Evolutionary conservation across 2,888 invertebrate species (phyloP), one percentile per base, ranked within the genome.

Genomic region (Synanthedon tipuliformis): DNA sequence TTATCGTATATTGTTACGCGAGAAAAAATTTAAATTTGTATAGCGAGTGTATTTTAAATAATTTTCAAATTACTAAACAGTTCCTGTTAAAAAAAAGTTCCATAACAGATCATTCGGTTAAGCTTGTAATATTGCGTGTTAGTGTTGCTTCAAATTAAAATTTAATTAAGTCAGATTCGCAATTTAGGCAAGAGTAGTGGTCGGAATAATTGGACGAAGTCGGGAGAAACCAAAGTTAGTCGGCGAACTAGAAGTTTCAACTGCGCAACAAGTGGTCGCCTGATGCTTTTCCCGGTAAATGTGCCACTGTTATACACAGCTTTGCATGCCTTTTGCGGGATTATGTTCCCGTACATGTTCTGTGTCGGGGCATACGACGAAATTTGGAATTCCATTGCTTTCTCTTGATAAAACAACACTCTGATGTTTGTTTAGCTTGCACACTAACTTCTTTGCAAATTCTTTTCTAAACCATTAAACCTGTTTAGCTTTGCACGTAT

Each of bases 221-320:
- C 67, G 72, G 68, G 74, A 66, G 66, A 71, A 66, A 64, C 63
- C 67, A 69, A 78, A 78, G 75, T 77, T 77, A 62, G 56, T 64
- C 67, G 65, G 58, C 68, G 68, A 54, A 58, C 59, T 70, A 66
- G 69, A 75, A 80, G 78, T 82, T 81, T 75, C 76, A 68, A 66
- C 65, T 59, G 60, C 62, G 82, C 86, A 86, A 86, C 86, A 86
- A 83, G 86, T 86, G 84, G 77, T 68, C 76, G 78, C 56, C 82
- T 71, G 81, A 86, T 87, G 86, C 77, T 69, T 77, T 76, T 68
- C 75, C 76, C 77, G 86, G 86, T 87, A 86, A 86, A 76, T 80
- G 81, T 81, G 78, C 72, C 73, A 78, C 71, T 81, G 78, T 79
- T 80, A 73, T 73, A 78, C 76, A 78, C 76, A 71, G 73, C 71